Evolutionary conservation across 2,888 invertebrate genomes (phyloP).

Genomic region (Agonum fuliginosum): DNA sequence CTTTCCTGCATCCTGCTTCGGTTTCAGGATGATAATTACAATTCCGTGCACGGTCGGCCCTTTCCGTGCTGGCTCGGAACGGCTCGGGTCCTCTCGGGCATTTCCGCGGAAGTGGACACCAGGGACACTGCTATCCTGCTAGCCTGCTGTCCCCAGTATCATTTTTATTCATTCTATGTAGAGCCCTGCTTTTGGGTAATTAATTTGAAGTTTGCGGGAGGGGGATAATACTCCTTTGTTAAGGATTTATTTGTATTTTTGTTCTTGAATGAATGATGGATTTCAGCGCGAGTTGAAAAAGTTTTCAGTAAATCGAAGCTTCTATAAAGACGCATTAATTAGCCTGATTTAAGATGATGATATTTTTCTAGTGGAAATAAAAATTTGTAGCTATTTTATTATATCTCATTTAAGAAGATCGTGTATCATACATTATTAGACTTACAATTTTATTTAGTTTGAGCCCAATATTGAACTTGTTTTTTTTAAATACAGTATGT

Average conservation of each 20-base stretch:
- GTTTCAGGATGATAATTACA: conserved; percentile 6
- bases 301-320: conserved; percentile 36
- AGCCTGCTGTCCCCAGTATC: conserved; percentile 21
- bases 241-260: conserved; percentile 41
- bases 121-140: conserved; percentile 4
- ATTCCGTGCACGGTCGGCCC: neutral
- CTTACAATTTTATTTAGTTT: neutral
- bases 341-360: neutral
- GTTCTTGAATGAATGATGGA: conserved; percentile 37
- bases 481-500: neutral
- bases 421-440: neutral
- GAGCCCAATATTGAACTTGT: neutral
- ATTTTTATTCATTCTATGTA: conserved; percentile 40
- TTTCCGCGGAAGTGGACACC: conserved; percentile 34
- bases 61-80: conserved; percentile 26
- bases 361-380: conserved; percentile 6
- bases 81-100: neutral
- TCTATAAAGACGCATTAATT: conserved; percentile 24
- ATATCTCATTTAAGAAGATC: neutral
- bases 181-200: conserved; percentile 20
- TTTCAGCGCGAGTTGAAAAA: conserved; percentile 21
- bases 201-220: conserved; percentile 29
- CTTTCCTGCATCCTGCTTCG: neutral
- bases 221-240: conserved; percentile 40
- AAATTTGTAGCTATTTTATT: neutral